phyloP scores from a whole-genome alignment of 2,113 vertebrate genomes.

The Alligator sinensis region DNA sequence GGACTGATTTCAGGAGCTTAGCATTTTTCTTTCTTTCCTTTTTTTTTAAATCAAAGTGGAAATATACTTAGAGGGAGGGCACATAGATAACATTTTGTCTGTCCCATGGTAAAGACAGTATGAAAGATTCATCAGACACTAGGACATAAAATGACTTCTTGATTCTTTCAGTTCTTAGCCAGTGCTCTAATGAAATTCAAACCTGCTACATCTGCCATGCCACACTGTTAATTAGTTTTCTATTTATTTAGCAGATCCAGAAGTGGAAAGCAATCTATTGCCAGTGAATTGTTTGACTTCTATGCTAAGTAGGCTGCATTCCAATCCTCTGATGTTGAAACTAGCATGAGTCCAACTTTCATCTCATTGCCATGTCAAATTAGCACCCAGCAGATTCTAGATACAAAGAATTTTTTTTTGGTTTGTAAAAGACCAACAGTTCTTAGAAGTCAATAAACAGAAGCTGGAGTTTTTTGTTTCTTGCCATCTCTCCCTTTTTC shows the following conservation, averaged over 20 bases:
- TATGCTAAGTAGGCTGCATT: constrained; percentile 84
- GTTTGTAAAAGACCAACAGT: constrained; percentile 51
- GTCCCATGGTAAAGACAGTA: background rate
- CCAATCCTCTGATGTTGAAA: constrained; percentile 84
- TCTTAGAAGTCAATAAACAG: constrained; percentile 60
- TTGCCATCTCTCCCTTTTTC: background rate
- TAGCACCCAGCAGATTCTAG: constrained; percentile 75
- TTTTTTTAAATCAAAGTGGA: constrained; percentile 15
- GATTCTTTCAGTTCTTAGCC: constrained; percentile 64
- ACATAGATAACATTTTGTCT: constrained; percentile 9
- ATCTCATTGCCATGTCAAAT: constrained; percentile 80
- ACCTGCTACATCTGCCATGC: constrained; percentile 72
- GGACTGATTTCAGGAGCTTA: constrained; percentile 43
- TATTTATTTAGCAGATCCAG: constrained; percentile 86
- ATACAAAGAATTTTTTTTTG: constrained; percentile 45
- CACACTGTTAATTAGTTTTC: constrained; percentile 86
- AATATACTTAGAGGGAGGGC: background rate
- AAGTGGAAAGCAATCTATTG: constrained; percentile 82
- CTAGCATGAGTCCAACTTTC: constrained; percentile 79
- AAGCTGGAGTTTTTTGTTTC: constrained; percentile 19
- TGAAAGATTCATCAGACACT: constrained; percentile 9
- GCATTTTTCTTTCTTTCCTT: constrained; percentile 37
- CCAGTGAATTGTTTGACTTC: constrained; percentile 83
- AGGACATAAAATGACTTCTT: constrained; percentile 32
- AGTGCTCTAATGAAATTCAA: constrained; percentile 80